These are phyloP conservation scores for Naso thynnoides DNA, from an alignment of 2,797 vertebrate species.

Conservation along the genomic window DNA sequence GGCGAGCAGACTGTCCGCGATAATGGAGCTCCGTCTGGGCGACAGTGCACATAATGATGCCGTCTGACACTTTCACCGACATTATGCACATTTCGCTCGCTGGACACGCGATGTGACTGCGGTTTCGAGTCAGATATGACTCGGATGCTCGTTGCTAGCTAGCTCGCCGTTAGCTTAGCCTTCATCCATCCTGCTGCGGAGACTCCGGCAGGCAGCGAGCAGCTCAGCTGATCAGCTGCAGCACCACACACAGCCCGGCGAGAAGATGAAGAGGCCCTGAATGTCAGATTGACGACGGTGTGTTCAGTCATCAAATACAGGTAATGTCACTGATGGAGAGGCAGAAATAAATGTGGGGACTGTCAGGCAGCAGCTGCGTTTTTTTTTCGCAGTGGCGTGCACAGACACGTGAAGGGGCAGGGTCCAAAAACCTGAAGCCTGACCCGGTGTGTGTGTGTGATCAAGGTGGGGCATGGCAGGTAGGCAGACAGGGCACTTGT, in stretches of 20 bases:
- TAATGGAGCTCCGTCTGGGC: constrained; percentile 50
- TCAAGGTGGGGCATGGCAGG: neutral
- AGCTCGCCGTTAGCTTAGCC: constrained; percentile 55
- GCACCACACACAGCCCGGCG: constrained; percentile 43
- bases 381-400: neutral
- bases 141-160: constrained; percentile 29
- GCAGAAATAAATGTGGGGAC: neutral
- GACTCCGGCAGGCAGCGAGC: constrained; percentile 20
- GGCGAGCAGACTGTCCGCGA: constrained; percentile 2
- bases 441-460: neutral
- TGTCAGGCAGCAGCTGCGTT: neutral
- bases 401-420: neutral
- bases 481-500: neutral
- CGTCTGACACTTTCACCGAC: constrained; percentile 15
- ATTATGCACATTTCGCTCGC: neutral
- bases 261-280: constrained; percentile 70
- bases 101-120: constrained; percentile 43
- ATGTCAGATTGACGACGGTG: constrained; percentile 44
- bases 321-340: constrained; percentile 22
- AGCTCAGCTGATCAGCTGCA: constrained; percentile 63
- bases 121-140: constrained; percentile 41
- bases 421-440: neutral
- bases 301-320: constrained; percentile 58
- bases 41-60: neutral
- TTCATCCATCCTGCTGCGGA: constrained; percentile 18